A percentile compares a stretch with the other conserved stretches of the same genome.
These are phyloP conservation scores for Mallotus villosus DNA, from an alignment of 2,797 vertebrate species.

Conservation along the genomic window DNA sequence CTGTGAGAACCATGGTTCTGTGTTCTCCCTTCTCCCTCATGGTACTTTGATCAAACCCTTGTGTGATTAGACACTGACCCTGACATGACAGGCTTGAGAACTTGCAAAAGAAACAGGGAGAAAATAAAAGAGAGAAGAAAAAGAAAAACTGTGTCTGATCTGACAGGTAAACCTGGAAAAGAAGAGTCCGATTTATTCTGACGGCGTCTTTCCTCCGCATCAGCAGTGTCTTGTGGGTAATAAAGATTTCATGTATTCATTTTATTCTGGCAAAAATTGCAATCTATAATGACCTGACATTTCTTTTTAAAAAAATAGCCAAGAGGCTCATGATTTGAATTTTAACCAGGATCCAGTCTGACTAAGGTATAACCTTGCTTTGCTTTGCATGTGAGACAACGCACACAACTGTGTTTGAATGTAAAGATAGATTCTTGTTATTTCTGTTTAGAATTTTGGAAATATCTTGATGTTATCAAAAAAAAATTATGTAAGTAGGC, in stretches of 20 bases:
- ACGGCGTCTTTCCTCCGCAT: conserved; percentile 70
- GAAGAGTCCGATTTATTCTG: conserved; percentile 70
- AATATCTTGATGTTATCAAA: neutral
- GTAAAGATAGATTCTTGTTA: neutral
- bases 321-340: conserved; percentile 76
- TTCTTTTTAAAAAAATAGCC: conserved; percentile 77
- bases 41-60: conserved; percentile 77
- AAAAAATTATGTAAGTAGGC: neutral
- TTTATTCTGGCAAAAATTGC: conserved; percentile 77
- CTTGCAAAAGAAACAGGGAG: conserved; percentile 58
- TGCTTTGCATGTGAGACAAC: conserved; percentile 49
- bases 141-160: conserved; percentile 47
- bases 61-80: conserved; percentile 78
- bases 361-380: conserved; percentile 58
- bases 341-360: conserved; percentile 67
- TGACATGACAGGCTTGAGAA: conserved; percentile 71
- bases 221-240: conserved; percentile 78
- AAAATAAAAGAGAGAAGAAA: neutral
- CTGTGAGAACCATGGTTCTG: conserved; percentile 69
- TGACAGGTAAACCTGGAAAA: conserved; percentile 66
- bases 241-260: conserved; percentile 86
- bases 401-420: conserved; percentile 36
- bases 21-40: conserved; percentile 59
- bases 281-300: conserved; percentile 84
- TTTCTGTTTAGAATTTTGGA: conserved; percentile 3